These are phyloP conservation scores for Eublepharis macularius DNA, from an alignment of 2,113 vertebrate genomes.

Conservation along the genomic window DNA sequence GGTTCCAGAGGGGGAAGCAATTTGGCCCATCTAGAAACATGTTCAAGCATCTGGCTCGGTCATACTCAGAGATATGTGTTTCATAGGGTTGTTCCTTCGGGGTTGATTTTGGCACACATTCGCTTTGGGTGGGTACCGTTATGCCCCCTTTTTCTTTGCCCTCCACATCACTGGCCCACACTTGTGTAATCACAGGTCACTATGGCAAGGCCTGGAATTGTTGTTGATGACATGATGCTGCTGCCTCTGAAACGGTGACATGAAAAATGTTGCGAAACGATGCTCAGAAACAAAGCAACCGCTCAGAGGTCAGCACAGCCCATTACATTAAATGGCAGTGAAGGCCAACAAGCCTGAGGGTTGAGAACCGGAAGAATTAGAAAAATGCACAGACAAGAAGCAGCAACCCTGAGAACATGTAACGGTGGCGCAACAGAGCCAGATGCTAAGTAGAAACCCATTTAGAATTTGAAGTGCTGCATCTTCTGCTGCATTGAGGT, in stretches of 20 bases:
- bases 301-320: background rate
- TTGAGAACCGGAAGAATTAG: background rate
- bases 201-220: background rate
- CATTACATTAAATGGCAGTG: background rate
- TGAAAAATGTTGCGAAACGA: no score
- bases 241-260: background rate
- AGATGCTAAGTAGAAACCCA: no score
- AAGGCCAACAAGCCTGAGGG: background rate
- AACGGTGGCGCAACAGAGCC: background rate
- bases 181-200: background rate
- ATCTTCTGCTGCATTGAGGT: no score
- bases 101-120: background rate
- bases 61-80: background rate
- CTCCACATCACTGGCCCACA: background rate
- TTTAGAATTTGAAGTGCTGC: no score
- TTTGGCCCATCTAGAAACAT: background rate
- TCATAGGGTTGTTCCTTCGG: no score
- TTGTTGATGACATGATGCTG: background rate
- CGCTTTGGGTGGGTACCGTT: background rate
- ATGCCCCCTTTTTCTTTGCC: background rate
- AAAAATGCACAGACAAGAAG: background rate
- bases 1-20: slow-evolving; percentile 12
- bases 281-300: background rate
- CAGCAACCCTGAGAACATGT: background rate
- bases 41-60: background rate